Base-by-base conservation (phyloP, 2,888 invertebrate genomes). In the Parochlus steinenii region DNA sequence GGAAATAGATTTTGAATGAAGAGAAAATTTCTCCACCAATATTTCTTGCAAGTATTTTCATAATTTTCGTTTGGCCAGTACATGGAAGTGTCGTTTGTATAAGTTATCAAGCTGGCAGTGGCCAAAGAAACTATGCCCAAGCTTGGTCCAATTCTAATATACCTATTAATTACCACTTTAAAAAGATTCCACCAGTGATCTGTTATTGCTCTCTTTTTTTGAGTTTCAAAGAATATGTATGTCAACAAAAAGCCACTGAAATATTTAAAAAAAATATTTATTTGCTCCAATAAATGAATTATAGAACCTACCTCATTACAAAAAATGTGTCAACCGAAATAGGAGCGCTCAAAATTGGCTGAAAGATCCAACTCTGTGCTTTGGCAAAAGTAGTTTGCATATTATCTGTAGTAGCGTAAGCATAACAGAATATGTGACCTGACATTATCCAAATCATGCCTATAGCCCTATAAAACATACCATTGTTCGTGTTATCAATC, bases 1-100 rank as follows among this genome's bases (percentile, higher is more conserved):
- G 47, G 44, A 33, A 38, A 43, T 12, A 47, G 40, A 39, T 46
- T 48, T 32, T 47, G 47, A 3, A 48, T 45, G 44, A 63, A 65
- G 3, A 66, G 44, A 4, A 65, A 28, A 46, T 65, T 65, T 41
- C 63, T 52, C 65, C 65, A 65, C 65, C 65, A 65, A 42, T 62
- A 62, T 41, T 43, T 58, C 3, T 53, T 46, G 42, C 66, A 65
- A n/a, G 47, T 41, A 1, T 52, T 49, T 16, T 61, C 55, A 6
- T 54, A 48, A 14, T 48, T 45, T 43, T 65, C 64, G 7, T 42
- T 42, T 33, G 52, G 47, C 38, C 52, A 44, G 41, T 60, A 54
- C 12, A 53, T 47, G 4, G 63, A 58, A 2, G 50, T 50, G 33
- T 55, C 46, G 3, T 47, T 49, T 33, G 58, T 54, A 46, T 53